A percentile compares a stretch with the other conserved stretches of the same genome.
These are phyloP conservation scores for Hybos culiciformis DNA, from an alignment of 2,888 invertebrate species.

Conservation along the genomic window DNA sequence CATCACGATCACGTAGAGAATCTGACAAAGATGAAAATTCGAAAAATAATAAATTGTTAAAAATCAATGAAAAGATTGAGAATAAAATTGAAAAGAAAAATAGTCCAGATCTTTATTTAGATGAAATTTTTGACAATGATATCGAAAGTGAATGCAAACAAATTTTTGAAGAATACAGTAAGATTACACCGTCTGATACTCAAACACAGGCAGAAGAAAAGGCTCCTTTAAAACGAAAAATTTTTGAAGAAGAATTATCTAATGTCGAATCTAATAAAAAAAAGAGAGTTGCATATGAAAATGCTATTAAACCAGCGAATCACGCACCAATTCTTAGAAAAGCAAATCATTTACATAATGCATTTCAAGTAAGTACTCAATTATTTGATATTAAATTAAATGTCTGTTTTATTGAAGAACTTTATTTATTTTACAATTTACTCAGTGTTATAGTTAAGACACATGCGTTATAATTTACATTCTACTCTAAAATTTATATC, in stretches of 20 bases:
- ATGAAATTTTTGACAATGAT: slow-evolving; percentile 44
- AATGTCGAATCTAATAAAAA: slow-evolving; percentile 34
- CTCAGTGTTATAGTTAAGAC: too few relatives aligned
- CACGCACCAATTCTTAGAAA: slow-evolving; percentile 35
- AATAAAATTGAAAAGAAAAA: slow-evolving; percentile 1
- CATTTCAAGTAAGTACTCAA: slow-evolving; percentile 42
- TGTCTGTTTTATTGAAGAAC: too few relatives aligned
- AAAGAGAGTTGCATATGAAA: slow-evolving; percentile 61
- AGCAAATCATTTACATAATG: slow-evolving; percentile 41
- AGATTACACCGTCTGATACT: slow-evolving; percentile 15
- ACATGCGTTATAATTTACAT: too few relatives aligned
- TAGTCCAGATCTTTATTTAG: background rate
- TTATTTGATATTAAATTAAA: too few relatives aligned
- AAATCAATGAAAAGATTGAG: slow-evolving; percentile 3
- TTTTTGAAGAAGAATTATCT: slow-evolving; percentile 30
- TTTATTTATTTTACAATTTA: too few relatives aligned
- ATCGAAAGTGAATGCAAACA: slow-evolving; percentile 71
- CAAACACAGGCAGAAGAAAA: slow-evolving; percentile 16
- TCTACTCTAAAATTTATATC: too few relatives aligned
- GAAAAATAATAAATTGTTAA: slow-evolving; percentile 7
- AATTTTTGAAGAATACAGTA: slow-evolving; percentile 70
- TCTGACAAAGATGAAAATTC: slow-evolving; percentile 14
- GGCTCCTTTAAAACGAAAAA: slow-evolving; percentile 23
- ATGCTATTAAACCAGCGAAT: slow-evolving; percentile 35
- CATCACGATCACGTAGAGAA: slow-evolving; percentile 13